phyloP scores from a whole-genome alignment of 35 echinoderm and acorn worm genomes.

The Eucidaris tribuloides region DNA sequence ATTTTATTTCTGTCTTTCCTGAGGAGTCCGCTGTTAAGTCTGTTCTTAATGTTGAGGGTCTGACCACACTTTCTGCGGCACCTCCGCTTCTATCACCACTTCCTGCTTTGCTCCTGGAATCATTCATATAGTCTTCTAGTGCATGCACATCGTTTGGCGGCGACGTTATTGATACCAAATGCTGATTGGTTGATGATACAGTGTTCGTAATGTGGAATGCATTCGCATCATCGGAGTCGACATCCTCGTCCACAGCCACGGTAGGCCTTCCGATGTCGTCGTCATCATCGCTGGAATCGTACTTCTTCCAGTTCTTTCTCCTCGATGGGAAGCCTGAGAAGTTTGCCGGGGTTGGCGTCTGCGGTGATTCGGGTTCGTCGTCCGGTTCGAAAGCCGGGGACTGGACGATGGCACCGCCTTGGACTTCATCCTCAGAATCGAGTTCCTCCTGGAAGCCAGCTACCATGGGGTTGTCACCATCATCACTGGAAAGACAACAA shows the following conservation, averaged over 20 bases:
- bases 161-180: too few relatives aligned
- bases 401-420: neutral
- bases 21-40: too few relatives aligned
- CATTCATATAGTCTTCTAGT: too few relatives aligned
- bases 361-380: neutral
- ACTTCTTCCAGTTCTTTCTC: neutral
- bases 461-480: constrained; percentile 84
- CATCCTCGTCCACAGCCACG: neutral
- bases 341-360: too few relatives aligned
- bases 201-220: too few relatives aligned
- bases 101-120: too few relatives aligned
- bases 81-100: too few relatives aligned
- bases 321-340: constrained; percentile 3
- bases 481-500: constrained; percentile 67
- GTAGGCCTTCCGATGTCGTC: too few relatives aligned
- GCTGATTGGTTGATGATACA: too few relatives aligned
- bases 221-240: neutral
- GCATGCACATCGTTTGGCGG: too few relatives aligned
- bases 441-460: constrained; percentile 92
- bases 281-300: neutral
- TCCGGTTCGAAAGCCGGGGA: neutral
- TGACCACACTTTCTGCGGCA: too few relatives aligned
- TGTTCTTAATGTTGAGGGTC: neutral
- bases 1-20: neutral
- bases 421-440: constrained; percentile 91